phyloP scores from a whole-genome alignment of 2,888 invertebrate species.

The Tupiocoris notatus region DNA sequence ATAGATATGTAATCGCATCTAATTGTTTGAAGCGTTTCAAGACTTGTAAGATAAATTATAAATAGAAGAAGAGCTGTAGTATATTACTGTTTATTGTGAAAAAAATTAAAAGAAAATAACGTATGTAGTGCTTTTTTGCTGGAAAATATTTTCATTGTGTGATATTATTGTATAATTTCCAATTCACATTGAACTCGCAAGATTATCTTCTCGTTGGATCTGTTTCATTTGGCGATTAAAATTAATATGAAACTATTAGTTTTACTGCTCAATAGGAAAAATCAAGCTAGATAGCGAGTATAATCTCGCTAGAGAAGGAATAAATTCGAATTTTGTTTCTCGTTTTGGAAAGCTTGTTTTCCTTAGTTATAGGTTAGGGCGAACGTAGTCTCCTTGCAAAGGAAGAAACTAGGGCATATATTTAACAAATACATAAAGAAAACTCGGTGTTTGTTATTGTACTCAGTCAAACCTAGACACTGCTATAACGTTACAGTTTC shows the following conservation, averaged over 20 bases:
- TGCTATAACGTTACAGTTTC: constrained; percentile 1
- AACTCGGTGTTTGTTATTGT: constrained; percentile 23
- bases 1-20: constrained; percentile 26
- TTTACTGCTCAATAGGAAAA: constrained; percentile 30
- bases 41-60: constrained; percentile 38
- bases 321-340: background rate
- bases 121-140: constrained; percentile 29
- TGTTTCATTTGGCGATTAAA: background rate
- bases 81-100: constrained; percentile 29
- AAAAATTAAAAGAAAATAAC: no score
- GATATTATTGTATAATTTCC: constrained; percentile 35
- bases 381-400: constrained; percentile 9
- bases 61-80: constrained; percentile 41
- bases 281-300: constrained; percentile 7
- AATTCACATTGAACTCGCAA: background rate
- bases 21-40: constrained; percentile 27
- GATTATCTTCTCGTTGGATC: background rate
- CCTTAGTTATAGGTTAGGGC: background rate
- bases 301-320: background rate
- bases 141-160: constrained; percentile 22
- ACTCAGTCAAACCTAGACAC: constrained; percentile 16
- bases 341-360: constrained; percentile 9
- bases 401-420: constrained; percentile 28
- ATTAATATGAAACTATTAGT: background rate
- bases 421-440: constrained; percentile 3